phyloP scores from a whole-genome alignment of 1,140 invertebrate genomes.

The Pseudoatta argentina region DNA sequence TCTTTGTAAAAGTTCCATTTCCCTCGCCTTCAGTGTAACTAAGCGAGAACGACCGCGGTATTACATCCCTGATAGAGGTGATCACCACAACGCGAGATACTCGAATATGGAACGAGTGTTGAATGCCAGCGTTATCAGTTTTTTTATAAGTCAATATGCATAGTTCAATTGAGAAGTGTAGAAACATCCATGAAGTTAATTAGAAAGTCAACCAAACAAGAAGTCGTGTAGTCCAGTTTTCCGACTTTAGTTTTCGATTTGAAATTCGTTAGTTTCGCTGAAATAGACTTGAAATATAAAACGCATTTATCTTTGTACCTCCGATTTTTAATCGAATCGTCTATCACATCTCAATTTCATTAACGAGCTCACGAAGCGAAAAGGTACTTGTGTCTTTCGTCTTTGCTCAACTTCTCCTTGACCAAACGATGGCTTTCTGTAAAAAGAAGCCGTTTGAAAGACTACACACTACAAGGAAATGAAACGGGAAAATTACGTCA shows the following conservation, averaged over 20 bases:
- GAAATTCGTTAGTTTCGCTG: background rate
- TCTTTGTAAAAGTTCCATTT: conserved; percentile 61
- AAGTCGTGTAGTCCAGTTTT: background rate
- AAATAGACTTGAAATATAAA: background rate
- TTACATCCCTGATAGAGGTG: conserved; percentile 49
- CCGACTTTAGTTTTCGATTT: background rate
- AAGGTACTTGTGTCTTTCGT: conserved; percentile 35
- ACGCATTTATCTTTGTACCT: conserved; percentile 8
- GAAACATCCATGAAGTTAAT: conserved; percentile 15
- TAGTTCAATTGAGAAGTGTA: conserved; percentile 4
- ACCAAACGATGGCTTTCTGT: conserved; percentile 44
- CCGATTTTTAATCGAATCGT: conserved; percentile 39
- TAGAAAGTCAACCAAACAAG: conserved; percentile 6
- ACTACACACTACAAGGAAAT: background rate
- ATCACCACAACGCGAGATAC: conserved; percentile 29
- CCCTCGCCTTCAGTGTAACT: conserved; percentile 28
- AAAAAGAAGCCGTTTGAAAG: conserved; percentile 28
- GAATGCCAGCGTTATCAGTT: background rate
- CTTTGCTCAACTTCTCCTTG: conserved; percentile 28
- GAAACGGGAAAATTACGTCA: background rate
- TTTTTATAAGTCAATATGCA: conserved; percentile 31
- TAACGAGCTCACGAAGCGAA: conserved; percentile 37
- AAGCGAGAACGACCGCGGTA: conserved; percentile 41
- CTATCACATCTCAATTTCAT: conserved; percentile 49
- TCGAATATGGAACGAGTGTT: conserved; percentile 50